Percentiles rank a stretch among this genome's conserved stretches.
These are phyloP conservation scores for Scaptomyza graminum DNA, from an alignment of 1,140 invertebrate genomes.

Conservation along the genomic window DNA sequence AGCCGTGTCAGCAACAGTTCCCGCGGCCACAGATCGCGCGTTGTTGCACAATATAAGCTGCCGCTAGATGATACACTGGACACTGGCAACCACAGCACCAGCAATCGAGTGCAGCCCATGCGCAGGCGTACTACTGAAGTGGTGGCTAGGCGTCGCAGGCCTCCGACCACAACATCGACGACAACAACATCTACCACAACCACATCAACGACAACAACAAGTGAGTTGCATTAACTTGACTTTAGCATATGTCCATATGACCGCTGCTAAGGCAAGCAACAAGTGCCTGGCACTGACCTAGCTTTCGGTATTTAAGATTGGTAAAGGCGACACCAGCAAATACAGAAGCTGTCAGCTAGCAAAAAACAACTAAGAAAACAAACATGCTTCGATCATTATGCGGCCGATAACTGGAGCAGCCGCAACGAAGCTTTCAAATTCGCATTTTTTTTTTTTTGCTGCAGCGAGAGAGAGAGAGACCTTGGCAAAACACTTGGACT, in stretches of 20 bases:
- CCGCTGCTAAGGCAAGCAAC: constrained; percentile 51
- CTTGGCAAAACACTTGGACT: constrained; percentile 18
- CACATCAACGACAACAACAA: constrained; percentile 64
- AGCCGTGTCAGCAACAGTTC: constrained; percentile 39
- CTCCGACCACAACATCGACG: constrained; percentile 22
- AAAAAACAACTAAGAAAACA: constrained; percentile 13
- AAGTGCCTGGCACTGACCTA: constrained; percentile 76
- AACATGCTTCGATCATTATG: constrained; percentile 51
- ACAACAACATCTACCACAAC: constrained; percentile 45
- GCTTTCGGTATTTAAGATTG: constrained; percentile 63
- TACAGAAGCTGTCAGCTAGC: constrained; percentile 38
- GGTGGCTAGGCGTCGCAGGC: constrained; percentile 58
- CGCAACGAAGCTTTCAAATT: constrained; percentile 52
- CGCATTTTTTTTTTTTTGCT: constrained; percentile 9
- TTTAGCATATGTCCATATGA: constrained; percentile 42
- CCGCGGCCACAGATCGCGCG: constrained; percentile 46
- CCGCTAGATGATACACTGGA: constrained; percentile 31
- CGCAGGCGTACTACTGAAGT: constrained; percentile 62
- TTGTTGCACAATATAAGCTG: constrained; percentile 69
- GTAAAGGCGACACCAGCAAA: constrained; percentile 28
- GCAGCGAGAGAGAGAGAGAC: constrained; percentile 12
- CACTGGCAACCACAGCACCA: background rate
- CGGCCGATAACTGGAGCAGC: constrained; percentile 65
- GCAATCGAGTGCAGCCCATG: constrained; percentile 21
- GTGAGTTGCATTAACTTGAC: constrained; percentile 56